Evolutionary conservation across 2,797 vertebrate species (phyloP).

Genomic region (Ctenopoma kingsleyae): DNA sequence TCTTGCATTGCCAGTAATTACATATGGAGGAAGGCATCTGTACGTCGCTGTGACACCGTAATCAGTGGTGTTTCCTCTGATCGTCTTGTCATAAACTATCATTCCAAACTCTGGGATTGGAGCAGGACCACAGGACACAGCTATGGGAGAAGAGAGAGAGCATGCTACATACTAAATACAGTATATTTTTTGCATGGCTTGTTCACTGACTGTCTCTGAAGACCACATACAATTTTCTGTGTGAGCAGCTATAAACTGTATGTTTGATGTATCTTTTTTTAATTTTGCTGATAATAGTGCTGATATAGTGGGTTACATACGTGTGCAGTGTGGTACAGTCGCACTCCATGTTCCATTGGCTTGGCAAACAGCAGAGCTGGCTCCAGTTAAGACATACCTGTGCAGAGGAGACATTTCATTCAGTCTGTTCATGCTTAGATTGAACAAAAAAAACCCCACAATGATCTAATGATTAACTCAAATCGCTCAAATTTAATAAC

Average conservation of each 20-base stretch:
- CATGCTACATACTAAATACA: too few species aligned
- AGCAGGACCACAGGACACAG: slow-evolving; percentile 84
- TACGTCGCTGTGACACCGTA: slow-evolving; percentile 80
- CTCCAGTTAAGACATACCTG: slow-evolving; percentile 86
- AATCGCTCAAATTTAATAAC: background rate
- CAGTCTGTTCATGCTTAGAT: background rate
- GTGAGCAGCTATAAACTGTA: background rate
- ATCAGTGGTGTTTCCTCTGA: slow-evolving; percentile 63
- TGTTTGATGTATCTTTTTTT: background rate
- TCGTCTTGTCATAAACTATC: slow-evolving; percentile 64
- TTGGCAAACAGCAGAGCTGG: slow-evolving; percentile 78
- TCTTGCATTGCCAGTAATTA: slow-evolving; percentile 83
- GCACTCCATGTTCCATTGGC: slow-evolving; percentile 86
- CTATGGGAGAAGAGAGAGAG: slow-evolving; percentile 64
- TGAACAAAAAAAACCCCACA: background rate
- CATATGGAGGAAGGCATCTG: slow-evolving; percentile 80
- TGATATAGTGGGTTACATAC: slow-evolving; percentile 78
- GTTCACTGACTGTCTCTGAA: background rate
- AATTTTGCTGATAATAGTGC: background rate
- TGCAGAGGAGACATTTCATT: slow-evolving; percentile 11
- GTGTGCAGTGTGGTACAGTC: slow-evolving; percentile 78
- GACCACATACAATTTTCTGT: background rate
- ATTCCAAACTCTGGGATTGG: slow-evolving; percentile 77
- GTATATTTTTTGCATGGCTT: background rate
- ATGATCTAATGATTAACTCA: background rate